Base-by-base conservation (phyloP, 1,140 invertebrate species). In the Pogonognathellus flavescens region DNA sequence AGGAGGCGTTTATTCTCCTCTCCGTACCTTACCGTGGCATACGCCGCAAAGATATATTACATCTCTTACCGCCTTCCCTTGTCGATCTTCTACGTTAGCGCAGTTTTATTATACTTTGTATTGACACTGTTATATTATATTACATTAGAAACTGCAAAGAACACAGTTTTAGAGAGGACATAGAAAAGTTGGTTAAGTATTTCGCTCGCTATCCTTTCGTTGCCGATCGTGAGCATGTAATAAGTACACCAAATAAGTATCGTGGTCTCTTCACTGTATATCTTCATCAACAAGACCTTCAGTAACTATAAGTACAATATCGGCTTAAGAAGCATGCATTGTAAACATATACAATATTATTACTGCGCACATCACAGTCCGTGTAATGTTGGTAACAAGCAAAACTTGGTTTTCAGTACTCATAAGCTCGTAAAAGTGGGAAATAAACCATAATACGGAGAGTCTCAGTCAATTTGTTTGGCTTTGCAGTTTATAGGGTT, bases 31-130 rank as follows among this genome's bases (percentile, higher is more conserved):
- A 41, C 1, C 31, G 6, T 81, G 80, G 80, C 80, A 81, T 81
- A 81, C 80, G 80, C 80, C 80, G 80, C 55, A 59, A 53, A 81
- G 53, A 25, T 57, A 53, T 53, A 59, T 81, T 57, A 81, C 55
- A 55, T 81, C 20, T 57, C 50, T 25, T 53, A 4, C 53, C 50
- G 20, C 22, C 50, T 22, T 81, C 18, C 18, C 20, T 53, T 41
- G 31, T 41, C 31, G 31, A 41, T 41, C 2, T 41, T 6, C 31
- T 3, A 6, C 31, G 1, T 41, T 41, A 41, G 31, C 31, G 1
- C 6, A 41, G 31, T 1, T 41, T 41, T 41, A 41, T 41, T 41
- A 41, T 41, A 41, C 31, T 41, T 41, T 41, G 31, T 41, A 41
- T 41, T 41, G 31, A 41, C 31, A 41, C 31, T 41, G 31, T 3